A percentile compares a stretch with the other conserved stretches of the same genome.
Evolutionary conservation across 2,113 vertebrate genomes (phyloP).

Genomic region (Sphaerodactylus townsendi): DNA sequence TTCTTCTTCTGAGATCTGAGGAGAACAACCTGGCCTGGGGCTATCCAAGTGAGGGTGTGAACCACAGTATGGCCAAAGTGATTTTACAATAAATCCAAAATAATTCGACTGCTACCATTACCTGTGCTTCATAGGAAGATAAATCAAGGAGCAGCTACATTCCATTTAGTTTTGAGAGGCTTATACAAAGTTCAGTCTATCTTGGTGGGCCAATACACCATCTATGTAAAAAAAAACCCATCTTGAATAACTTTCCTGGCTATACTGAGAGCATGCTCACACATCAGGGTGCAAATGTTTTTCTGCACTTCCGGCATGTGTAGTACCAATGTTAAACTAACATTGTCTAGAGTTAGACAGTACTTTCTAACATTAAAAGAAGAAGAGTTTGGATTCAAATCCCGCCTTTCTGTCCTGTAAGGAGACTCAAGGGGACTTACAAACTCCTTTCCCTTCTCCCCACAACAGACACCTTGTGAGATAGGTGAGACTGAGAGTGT

Average conservation of each 20-base stretch:
- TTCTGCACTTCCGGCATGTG: neutral
- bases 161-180: constrained; percentile 2
- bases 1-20: too few species aligned
- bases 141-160: rapidly evolving
- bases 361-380: too few species aligned
- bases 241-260: constrained; percentile 23
- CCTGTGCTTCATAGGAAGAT: rapidly evolving
- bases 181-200: neutral
- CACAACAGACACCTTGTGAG: too few species aligned
- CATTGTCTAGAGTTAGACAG: neutral
- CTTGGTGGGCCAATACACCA: constrained; percentile 17
- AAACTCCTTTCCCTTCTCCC: too few species aligned
- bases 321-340: too few species aligned
- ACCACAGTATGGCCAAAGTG: neutral
- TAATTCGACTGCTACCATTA: neutral
- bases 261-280: constrained; percentile 21
- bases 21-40: too few species aligned
- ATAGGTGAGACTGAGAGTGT: too few species aligned
- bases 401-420: too few species aligned
- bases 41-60: too few species aligned
- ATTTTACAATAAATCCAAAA: neutral
- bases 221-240: constrained; percentile 35
- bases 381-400: too few species aligned
- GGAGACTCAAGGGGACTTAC: too few species aligned
- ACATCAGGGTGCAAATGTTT: neutral